Conservation (phyloP, 2,113 vertebrate species). For the Myodes glareolus region DNA sequence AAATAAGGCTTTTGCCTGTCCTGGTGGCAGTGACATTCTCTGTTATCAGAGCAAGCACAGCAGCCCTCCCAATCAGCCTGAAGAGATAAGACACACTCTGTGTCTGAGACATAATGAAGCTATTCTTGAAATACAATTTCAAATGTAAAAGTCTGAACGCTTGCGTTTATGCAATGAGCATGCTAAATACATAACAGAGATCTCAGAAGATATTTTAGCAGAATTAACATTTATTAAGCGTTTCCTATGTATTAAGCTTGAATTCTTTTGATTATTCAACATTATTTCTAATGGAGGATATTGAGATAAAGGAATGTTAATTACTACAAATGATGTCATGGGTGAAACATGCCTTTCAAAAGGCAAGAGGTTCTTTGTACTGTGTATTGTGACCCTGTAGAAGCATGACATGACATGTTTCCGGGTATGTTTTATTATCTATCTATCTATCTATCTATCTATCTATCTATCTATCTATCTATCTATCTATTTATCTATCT, state of each 20-base stretch:
- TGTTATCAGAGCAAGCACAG: background rate
- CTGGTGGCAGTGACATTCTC: background rate
- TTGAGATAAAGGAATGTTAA: slow-evolving; percentile 16
- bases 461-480: background rate
- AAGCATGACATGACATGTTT: background rate
- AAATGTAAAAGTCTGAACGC: slow-evolving; percentile 26
- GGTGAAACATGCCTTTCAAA: background rate
- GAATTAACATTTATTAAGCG: slow-evolving; percentile 21
- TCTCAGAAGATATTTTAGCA: slow-evolving; percentile 24
- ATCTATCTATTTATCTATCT: too few relatives aligned
- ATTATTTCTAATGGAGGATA: background rate
- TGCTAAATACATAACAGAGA: background rate
- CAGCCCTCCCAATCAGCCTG: background rate
- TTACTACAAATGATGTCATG: background rate
- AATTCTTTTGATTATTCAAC: slow-evolving; percentile 38
- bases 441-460: background rate
- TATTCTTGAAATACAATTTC: slow-evolving; percentile 42
- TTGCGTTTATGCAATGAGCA: background rate
- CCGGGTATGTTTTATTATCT: background rate
- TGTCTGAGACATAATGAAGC: background rate
- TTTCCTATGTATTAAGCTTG: background rate
- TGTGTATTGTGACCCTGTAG: background rate
- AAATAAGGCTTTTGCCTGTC: slow-evolving; percentile 36
- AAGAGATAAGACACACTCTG: background rate
- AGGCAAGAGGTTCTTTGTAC: background rate